Evolutionary conservation across 2,888 invertebrate genomes (phyloP).

Genomic region (Galerucella pusilla): DNA sequence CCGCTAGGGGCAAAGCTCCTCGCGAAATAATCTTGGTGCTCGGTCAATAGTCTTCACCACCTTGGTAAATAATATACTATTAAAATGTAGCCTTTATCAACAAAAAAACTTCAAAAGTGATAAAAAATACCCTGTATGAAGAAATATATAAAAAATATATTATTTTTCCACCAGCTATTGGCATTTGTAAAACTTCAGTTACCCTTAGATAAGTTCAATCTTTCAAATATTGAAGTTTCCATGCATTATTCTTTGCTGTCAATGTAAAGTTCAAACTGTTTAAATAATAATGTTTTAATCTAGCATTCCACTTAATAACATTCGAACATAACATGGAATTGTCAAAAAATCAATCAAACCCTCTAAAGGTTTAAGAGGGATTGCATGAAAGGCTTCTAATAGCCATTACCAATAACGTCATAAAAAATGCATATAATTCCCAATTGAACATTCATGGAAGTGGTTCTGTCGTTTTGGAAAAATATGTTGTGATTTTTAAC

Average conservation of each 20-base stretch:
- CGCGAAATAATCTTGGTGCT: no score
- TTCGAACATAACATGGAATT: neutral
- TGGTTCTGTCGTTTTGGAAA: slow-evolving; percentile 54
- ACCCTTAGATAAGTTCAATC: neutral
- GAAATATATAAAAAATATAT: no score
- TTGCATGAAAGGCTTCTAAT: slow-evolving; percentile 45
- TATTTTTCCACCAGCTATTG: no score
- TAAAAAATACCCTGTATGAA: no score
- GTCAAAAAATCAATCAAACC: slow-evolving; percentile 40
- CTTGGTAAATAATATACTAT: no score
- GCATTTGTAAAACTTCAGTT: no score
- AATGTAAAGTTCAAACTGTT: neutral
- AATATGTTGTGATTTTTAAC: slow-evolving; percentile 52
- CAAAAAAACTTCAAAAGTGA: no score
- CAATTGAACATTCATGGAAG: slow-evolving; percentile 53
- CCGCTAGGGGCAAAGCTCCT: no score
- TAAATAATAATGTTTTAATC: neutral
- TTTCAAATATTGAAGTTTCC: neutral
- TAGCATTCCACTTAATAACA: neutral
- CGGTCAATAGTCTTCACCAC: no score
- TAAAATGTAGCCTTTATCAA: no score
- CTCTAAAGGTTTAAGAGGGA: slow-evolving; percentile 37
- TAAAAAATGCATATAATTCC: slow-evolving; percentile 55
- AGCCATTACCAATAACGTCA: slow-evolving; percentile 55
- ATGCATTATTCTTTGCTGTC: neutral